phyloP scores from a whole-genome alignment of 92 coral and sea anemone genomes.

The Epizoanthus stellaris region DNA sequence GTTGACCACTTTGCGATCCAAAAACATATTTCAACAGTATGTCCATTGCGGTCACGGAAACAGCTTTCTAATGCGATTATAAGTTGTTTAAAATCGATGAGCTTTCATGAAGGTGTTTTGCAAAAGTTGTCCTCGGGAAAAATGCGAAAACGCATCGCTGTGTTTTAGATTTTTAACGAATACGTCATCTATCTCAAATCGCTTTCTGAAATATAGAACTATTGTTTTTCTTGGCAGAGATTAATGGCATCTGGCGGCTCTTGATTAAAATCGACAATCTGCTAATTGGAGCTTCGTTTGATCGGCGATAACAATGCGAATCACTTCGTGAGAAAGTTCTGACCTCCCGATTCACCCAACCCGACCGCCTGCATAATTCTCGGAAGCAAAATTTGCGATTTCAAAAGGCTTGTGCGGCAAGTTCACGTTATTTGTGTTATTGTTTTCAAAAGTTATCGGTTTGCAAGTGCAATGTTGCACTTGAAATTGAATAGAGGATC shows the following conservation, averaged over 20 bases:
- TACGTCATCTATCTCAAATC: not conserved
- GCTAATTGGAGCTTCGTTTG: conserved; percentile 28
- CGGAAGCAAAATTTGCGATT: not conserved
- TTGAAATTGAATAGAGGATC: conserved; percentile 19
- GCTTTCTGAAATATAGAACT: not conserved
- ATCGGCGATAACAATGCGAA: not conserved
- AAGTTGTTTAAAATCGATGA: not conserved
- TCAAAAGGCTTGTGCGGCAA: not conserved
- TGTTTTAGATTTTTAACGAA: not conserved
- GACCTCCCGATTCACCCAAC: not conserved
- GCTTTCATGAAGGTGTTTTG: not conserved
- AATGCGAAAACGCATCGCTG: not conserved
- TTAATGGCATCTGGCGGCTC: conserved; percentile 11
- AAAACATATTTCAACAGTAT: conserved; percentile 14
- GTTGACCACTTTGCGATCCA: not conserved
- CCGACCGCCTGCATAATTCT: not conserved
- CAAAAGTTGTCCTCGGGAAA: not conserved
- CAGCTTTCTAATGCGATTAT: conserved; percentile 31
- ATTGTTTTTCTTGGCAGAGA: conserved; percentile 36
- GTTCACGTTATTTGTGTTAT: not conserved
- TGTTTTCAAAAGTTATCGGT: conserved; percentile 7
- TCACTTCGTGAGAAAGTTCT: not conserved
- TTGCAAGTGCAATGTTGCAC: conserved; percentile 23
- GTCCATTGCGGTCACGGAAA: conserved; percentile 16
- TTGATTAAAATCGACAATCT: conserved; percentile 33